Percentiles rank a stretch among this genome's conserved stretches.
Evolutionary conservation across 2,888 invertebrate species (phyloP).

Genomic region (Torymus aiolomorphi): DNA sequence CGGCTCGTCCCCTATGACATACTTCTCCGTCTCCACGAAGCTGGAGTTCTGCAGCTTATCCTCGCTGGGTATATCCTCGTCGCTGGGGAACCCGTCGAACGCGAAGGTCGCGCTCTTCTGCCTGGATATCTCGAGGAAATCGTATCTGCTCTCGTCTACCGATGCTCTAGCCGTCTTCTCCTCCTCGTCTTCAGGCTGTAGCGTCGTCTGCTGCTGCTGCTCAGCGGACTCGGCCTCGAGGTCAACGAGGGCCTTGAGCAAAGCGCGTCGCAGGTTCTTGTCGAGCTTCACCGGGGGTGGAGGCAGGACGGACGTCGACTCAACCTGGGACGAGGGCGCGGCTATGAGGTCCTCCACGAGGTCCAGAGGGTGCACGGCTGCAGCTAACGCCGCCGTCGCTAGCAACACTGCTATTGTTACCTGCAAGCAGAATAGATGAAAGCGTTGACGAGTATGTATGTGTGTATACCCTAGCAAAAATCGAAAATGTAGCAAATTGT

Average conservation of each 20-base stretch:
- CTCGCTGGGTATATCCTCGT: conserved; percentile 69
- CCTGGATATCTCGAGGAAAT: conserved; percentile 61
- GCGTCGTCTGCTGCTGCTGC: conserved; percentile 63
- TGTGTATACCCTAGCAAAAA: no score
- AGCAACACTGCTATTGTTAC: conserved; percentile 58
- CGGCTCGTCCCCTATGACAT: conserved; percentile 58
- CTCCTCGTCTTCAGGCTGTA: conserved; percentile 34
- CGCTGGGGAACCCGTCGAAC: conserved; percentile 68
- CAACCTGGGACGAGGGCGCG: conserved; percentile 48
- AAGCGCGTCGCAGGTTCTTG: conserved; percentile 84
- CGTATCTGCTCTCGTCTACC: conserved; percentile 62
- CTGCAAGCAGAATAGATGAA: conserved; percentile 52
- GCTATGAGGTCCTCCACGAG: conserved; percentile 59
- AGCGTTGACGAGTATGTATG: no score
- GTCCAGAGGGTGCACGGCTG: conserved; percentile 31
- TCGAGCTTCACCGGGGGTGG: conserved; percentile 79
- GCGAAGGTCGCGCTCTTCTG: conserved; percentile 62
- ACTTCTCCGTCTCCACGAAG: conserved; percentile 68
- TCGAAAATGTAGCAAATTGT: no score
- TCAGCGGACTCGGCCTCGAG: conserved; percentile 81
- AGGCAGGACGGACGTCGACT: background rate
- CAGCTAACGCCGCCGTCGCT: conserved; percentile 54
- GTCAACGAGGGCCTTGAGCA: conserved; percentile 86
- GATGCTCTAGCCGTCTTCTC: background rate
- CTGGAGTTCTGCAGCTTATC: conserved; percentile 73